Evolutionary conservation across 2,113 vertebrate species (phyloP), one percentile per base, ranked within the genome.

Genomic region (Prinia subflava): DNA sequence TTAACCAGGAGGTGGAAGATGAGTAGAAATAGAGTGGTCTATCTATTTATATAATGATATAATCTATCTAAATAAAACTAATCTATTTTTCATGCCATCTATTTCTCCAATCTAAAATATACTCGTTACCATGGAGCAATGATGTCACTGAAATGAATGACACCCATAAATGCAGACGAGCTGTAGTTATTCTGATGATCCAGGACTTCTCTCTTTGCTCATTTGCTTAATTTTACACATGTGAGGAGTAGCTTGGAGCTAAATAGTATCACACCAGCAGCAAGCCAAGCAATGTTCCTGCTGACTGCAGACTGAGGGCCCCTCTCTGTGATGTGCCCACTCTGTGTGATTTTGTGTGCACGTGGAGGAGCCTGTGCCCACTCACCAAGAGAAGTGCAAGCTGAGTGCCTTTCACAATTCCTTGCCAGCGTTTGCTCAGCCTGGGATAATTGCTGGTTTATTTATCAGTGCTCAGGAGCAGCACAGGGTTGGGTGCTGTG

Each of bases 21-120:
- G 95, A 96, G 96, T 93, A 96, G 96, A 93, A 96, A 96, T 82
- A 92, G 88, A 96, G 95, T 92, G 93, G 92, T 91, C 95, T 92
- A 97, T 96, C 95, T 96, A 92, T 97, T 97, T 94, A 94, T 96
- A 83, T 95, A 96, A 97, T 95, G 95, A 94, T 89, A 94, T 56
- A 92, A 96, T 94, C 93, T 94, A 83, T 97, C 95, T 97, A 96
- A 96, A 97, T 96, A 97, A 97, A 97, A 92, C 90, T 96, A 96
- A 97, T 97, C 93, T 97, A 96, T 97, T 97, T 96, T 96, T 97
- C 94, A 96, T 95, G 93, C 95, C 90, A 69, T 93, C 88, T 95
- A 96, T 97, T 97, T 94, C 93, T 96, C 92, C 94, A 96, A 96
- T 97, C 95, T 93, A 82, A 94, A 96, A 90, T 79, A 89, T 86